Evolutionary conservation across 2,113 vertebrate genomes (phyloP).

Genomic region (Nematolebias whitei): DNA sequence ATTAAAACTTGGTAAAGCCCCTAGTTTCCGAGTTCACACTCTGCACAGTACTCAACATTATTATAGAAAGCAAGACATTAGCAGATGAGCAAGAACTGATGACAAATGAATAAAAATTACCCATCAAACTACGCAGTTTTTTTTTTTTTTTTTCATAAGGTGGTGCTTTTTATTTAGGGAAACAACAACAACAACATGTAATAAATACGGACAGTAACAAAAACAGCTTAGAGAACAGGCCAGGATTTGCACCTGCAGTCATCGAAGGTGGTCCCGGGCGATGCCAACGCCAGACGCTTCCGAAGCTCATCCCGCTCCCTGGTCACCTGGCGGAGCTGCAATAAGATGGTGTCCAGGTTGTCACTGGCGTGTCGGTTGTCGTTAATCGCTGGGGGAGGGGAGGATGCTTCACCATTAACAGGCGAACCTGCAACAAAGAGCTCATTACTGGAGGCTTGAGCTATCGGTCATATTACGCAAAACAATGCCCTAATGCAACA

Average conservation of each 20-base stretch:
- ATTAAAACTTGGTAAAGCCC: background rate
- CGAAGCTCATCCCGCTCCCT: constrained; percentile 94
- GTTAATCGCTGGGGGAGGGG: constrained; percentile 87
- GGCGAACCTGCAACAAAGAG: constrained; percentile 85
- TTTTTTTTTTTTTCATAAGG: no score
- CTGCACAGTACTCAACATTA: constrained; percentile 16
- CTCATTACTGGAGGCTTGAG: constrained; percentile 48
- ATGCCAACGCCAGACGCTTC: constrained; percentile 92
- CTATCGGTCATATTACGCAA: constrained; percentile 14
- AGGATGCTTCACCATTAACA: constrained; percentile 87
- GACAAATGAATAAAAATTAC: constrained; percentile 11
- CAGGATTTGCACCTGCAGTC: constrained; percentile 88
- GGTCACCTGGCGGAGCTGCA: constrained; percentile 94
- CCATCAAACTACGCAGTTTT: constrained; percentile 13
- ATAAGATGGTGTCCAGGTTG: constrained; percentile 90
- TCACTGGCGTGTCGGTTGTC: constrained; percentile 88
- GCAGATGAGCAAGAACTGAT: constrained; percentile 7
- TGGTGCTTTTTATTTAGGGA: background rate
- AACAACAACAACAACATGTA: background rate
- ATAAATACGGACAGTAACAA: constrained; percentile 8
- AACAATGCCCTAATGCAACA: no score
- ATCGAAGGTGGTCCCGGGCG: constrained; percentile 93
- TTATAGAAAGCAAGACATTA: constrained; percentile 21
- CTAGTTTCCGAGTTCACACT: no score
- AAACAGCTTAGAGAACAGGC: constrained; percentile 2